Percentiles rank a stretch among this genome's conserved stretches.
Conservation (phyloP, 2,797 vertebrate genomes). For the Peromyscus melanophrys region DNA sequence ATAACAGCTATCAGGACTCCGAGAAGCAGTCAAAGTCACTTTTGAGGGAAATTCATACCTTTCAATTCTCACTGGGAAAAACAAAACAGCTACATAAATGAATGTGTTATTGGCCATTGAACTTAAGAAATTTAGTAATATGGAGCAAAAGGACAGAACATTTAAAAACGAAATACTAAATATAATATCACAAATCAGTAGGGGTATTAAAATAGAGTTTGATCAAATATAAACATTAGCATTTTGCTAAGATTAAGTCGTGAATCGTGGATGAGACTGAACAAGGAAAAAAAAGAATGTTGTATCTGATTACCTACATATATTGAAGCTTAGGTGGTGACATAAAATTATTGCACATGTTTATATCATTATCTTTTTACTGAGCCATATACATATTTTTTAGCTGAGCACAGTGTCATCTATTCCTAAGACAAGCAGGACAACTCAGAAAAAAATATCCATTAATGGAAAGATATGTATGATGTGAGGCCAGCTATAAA, state of each 20-base stretch:
- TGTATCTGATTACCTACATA: background rate
- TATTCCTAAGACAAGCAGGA: background rate
- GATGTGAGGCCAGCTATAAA: background rate
- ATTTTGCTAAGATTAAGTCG: background rate
- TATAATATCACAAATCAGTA: background rate
- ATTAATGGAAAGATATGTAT: background rate
- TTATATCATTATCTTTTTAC: background rate
- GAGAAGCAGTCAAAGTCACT: background rate
- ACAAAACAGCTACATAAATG: no score
- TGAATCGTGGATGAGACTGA: background rate
- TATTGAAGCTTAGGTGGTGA: background rate
- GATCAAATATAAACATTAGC: background rate
- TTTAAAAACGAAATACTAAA: background rate
- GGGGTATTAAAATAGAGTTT: background rate
- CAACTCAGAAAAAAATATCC: background rate
- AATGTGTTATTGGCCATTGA: background rate
- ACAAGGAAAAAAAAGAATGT: background rate
- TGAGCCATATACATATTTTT: background rate
- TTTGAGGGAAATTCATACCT: background rate
- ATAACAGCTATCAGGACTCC: background rate
- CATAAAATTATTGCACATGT: background rate
- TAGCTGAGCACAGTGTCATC: no score
- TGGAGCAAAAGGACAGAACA: background rate
- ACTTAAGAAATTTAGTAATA: background rate
- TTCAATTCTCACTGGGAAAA: background rate